Base-by-base conservation (phyloP, 2,113 vertebrate genomes). In the Sminthopsis crassicaudata region DNA sequence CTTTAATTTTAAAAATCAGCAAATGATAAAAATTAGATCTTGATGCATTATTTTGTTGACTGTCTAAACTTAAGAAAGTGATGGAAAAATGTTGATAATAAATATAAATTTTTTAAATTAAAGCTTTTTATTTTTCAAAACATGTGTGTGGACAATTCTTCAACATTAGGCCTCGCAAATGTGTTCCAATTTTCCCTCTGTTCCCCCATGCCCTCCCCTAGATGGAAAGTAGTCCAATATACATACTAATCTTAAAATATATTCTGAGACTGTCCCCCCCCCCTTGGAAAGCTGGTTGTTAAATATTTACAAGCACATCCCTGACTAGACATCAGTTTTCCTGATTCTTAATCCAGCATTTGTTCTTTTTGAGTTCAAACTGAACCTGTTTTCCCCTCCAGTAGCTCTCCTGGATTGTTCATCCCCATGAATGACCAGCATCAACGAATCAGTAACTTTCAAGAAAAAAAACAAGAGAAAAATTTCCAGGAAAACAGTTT, bases 401-500 rank as follows among this genome's bases (percentile, higher is more conserved):
- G 36, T 42, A 84, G 36, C 6, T 76, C 67, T 76, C 67, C 19
- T 84, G 67, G 16, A 8, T 84, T 42, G n/a, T 84, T 84, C 8
- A 42, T 42, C 2, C n/a, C 19, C 19, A 23, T n/a, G n/a, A 84
- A 84, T 84, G 67, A 84, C n/a, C 67, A 84, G n/a, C 5, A 84
- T 84, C n/a, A 42, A 19, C 6, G 19, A 84, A 84, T 42, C 36
- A 84, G n/a, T 84, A 19, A 42, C n/a, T 84, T 84, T 84, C 67
- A 42, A 84, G 67, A 42, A 84, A 84, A 84, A 84, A 84, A 84
- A 8, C 14, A 84, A 42, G n/a, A 84, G n/a, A 84, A 42, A 84
- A 84, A 84, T 84, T 84, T 84, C 67, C 67, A 84, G 67, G 67
- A 84, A 84, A 84, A 84, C 67, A 42, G 67, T 42, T 97, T 97